Evolutionary conservation across 37 sponge, comb jelly and placozoan genomes (phyloP), one percentile per base, ranked within the genome.

Genomic region (Chondrilla cf. caribensis): DNA sequence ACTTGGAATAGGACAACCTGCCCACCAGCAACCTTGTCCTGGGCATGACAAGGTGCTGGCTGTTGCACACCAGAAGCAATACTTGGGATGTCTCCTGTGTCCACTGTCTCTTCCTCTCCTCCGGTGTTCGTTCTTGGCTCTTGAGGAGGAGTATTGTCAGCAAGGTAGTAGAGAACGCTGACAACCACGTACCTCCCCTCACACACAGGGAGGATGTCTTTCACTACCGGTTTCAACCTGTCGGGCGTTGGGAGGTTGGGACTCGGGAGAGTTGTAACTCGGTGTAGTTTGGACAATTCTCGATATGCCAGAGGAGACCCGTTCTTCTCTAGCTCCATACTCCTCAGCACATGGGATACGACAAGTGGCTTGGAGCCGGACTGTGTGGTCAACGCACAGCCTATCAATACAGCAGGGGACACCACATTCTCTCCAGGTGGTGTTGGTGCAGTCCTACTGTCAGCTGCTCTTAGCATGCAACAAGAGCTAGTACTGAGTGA

Each of bases 111-210:
- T 19, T 5, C 76, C 43, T 25, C 2, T 38, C 18, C 9, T 2
- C 7, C 76, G 15, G 9, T 15, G 7, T 15, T 73, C 8, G 31
- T 38, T 17, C 7, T 9, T 4, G 11, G 9, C 11, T 47, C 51
- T 11, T 47, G 6, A 6, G 51, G 51, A 47, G 51, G 11, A 11
- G 51, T 47, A 14, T 6, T 47, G 51, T 11, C 11, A 11, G 51
- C 9, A 11, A 11, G 11, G 51, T 47, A 47, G 11, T 42, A 73
- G 43, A 43, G 24, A 19, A 73, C 25, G 41, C 24, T 42, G 43
- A 73, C 76, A 39, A 37, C 76, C 44, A 73, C 43, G 43, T 8
- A 73, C 76, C 44, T 73, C 76, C 76, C 76, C 38, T 38, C 76
- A 73, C 38, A 31, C 21, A 22, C 21, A 1, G 76, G 76, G 2